Percentiles rank a stretch among this genome's conserved stretches.
phyloP scores from a whole-genome alignment of 2,888 invertebrate species.

The Melanotus villosus region DNA sequence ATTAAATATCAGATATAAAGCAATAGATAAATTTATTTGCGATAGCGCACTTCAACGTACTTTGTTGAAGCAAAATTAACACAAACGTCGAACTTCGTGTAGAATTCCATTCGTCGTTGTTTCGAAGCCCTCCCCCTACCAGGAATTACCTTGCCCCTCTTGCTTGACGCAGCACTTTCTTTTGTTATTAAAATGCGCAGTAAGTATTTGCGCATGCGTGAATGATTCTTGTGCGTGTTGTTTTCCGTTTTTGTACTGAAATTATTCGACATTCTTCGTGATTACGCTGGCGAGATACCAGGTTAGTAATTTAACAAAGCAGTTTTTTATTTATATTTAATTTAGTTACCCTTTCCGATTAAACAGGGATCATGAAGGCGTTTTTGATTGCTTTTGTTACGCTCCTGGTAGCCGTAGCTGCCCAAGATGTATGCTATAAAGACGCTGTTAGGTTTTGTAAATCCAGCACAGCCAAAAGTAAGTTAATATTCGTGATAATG shows the following conservation, averaged over 20 bases:
- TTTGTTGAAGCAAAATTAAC: background rate
- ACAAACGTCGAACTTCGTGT: background rate
- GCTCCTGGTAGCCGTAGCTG: slow-evolving; percentile 65
- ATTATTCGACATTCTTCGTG: slow-evolving; percentile 60
- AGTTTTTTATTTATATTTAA: slow-evolving; percentile 1
- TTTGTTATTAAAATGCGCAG: slow-evolving; percentile 52
- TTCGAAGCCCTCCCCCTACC: no score
- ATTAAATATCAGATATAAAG: slow-evolving; percentile 47
- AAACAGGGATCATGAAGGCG: slow-evolving; percentile 74
- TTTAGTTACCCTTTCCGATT: slow-evolving; percentile 48
- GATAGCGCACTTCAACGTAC: slow-evolving; percentile 21
- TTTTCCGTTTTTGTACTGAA: background rate
- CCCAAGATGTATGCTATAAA: slow-evolving; percentile 75
- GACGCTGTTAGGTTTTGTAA: slow-evolving; percentile 72
- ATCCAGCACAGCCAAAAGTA: slow-evolving; percentile 64
- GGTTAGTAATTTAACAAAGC: slow-evolving; percentile 56
- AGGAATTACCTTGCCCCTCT: slow-evolving; percentile 16
- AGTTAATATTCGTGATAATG: slow-evolving; percentile 4
- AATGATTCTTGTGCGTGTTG: background rate
- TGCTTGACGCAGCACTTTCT: slow-evolving; percentile 49
- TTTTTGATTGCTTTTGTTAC: slow-evolving; percentile 69
- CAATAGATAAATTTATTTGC: slow-evolving; percentile 18
- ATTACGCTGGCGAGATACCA: slow-evolving; percentile 70
- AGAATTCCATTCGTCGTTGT: slow-evolving; percentile 22
- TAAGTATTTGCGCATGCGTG: slow-evolving; percentile 44